Base-by-base conservation (phyloP, 2,113 vertebrate genomes). In the Petroica traversi region DNA sequence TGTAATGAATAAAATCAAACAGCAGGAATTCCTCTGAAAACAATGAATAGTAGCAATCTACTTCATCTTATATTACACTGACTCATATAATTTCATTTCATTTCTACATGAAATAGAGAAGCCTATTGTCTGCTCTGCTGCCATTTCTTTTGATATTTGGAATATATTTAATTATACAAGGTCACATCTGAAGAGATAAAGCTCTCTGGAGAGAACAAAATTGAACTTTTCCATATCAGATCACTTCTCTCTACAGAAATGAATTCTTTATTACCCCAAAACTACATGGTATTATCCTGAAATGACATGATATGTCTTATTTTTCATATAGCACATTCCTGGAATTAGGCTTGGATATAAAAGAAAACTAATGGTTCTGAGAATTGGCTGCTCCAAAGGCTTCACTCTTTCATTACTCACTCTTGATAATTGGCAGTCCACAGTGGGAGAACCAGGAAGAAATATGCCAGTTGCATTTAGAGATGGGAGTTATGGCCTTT, bases 131-230 rank as follows among this genome's bases (percentile, higher is more conserved):
- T 98, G 94, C 85, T 94, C 96, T 89, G 82, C 92, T 97, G 87
- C 96, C 94, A 96, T 98, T 97, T 98, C 97, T 98, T 97, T 96
- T 97, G 97, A 98, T 98, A 97, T 97, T 96, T 97, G 96, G 98
- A 98, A 97, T 97, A 97, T 98, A 98, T 98, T 98, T 98, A 98
- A 98, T 98, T 98, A 98, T 95, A 98, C 96, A 96, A 98, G 97
- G 98, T 98, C 98, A 98, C 95, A 98, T 98, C 96, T 97, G 96
- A 98, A 96, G 75, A 97, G 95, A 98, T 94, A 98, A 98, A 97
- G 96, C 95, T 96, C 97, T 98, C 97, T 74, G 48, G 97, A 97
- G 97, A 97, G 94, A 98, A 97, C 92, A 91, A 97, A 98, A 98
- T 98, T 98, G 97, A 98, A 98, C 97, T 97, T 97, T 97, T 95